Conservation (phyloP, 1,140 invertebrate species). For the Temnothorax nylanderi region DNA sequence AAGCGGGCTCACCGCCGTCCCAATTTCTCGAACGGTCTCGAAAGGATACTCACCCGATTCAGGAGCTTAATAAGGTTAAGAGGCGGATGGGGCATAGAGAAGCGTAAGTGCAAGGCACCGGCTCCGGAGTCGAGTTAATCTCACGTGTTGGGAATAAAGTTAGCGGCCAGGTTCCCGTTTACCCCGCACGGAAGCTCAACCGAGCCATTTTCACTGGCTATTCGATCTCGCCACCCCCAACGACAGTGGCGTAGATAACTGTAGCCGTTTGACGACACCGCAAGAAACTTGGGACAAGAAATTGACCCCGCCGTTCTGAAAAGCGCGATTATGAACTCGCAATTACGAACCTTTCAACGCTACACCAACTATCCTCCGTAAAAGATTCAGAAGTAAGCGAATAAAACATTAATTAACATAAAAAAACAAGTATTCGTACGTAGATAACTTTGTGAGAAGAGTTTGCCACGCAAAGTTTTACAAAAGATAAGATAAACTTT, state of each 20-base stretch:
- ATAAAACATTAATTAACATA: not conserved
- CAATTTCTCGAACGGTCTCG: slow-evolving; percentile 78
- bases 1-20: slow-evolving; percentile 72
- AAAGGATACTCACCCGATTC: slow-evolving; percentile 74
- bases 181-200: slow-evolving; percentile 60
- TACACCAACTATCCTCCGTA: not conserved
- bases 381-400: not conserved
- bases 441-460: not conserved
- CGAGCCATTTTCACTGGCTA: slow-evolving; percentile 73
- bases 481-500: no score
- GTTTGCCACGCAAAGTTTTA: no score
- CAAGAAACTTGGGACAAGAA: slow-evolving; percentile 61
- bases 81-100: slow-evolving; percentile 37
- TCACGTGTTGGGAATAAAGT: slow-evolving; percentile 79
- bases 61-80: slow-evolving; percentile 77
- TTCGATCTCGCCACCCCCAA: slow-evolving; percentile 56
- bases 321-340: slow-evolving; percentile 22
- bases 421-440: not conserved
- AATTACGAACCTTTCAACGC: not conserved
- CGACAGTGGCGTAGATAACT: slow-evolving; percentile 15
- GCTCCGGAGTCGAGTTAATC: slow-evolving; percentile 73
- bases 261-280: slow-evolving; percentile 27
- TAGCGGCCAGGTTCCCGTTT: slow-evolving; percentile 69
- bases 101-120: slow-evolving; percentile 67
- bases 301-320: not conserved